Evolutionary conservation across 2,113 vertebrate species (phyloP).

Genomic region (Saccopteryx bilineata): DNA sequence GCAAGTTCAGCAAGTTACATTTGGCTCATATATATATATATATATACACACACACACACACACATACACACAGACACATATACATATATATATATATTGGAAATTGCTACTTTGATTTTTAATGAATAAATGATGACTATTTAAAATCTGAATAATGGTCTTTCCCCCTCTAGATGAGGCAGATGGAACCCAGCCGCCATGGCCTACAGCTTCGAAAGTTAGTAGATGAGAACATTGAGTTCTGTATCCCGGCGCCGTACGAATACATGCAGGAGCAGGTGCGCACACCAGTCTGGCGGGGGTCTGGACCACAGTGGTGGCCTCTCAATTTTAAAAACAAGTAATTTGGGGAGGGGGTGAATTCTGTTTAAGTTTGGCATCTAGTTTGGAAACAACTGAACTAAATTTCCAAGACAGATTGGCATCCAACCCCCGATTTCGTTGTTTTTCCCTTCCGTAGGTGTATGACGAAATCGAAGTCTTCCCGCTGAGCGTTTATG

Average conservation of each 20-base stretch:
- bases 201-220: constrained; percentile 90
- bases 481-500: constrained; percentile 89
- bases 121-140: not conserved
- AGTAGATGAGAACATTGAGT: constrained; percentile 86
- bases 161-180: constrained; percentile 90
- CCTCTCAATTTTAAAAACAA: not conserved
- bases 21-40: not conserved
- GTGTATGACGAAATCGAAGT: constrained; percentile 94
- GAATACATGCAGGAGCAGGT: constrained; percentile 92
- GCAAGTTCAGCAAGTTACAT: not conserved
- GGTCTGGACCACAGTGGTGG: rapidly evolving
- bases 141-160: not conserved
- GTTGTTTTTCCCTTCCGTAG: constrained; percentile 83
- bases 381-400: not conserved
- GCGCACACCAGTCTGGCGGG: constrained; percentile 5
- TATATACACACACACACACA: no score
- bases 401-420: not conserved
- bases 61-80: no score
- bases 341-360: no score
- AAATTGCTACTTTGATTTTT: not conserved
- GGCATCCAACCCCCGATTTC: not conserved
- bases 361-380: not conserved
- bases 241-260: constrained; percentile 81
- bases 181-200: constrained; percentile 91
- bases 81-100: not conserved